These are phyloP conservation scores for Ifrita kowaldi DNA, from an alignment of 2,113 vertebrate species.

Conservation along the genomic window DNA sequence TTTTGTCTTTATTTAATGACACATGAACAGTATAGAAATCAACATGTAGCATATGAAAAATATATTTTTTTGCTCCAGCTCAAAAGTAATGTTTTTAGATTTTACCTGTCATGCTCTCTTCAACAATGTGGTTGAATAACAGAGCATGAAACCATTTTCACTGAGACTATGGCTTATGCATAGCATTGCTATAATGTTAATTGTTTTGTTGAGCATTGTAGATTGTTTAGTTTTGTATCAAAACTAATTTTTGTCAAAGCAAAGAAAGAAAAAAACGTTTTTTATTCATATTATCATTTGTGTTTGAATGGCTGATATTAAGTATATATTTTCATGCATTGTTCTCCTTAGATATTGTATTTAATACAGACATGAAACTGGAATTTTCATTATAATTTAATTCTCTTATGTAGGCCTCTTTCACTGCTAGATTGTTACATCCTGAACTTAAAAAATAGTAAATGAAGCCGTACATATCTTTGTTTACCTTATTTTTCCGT, in stretches of 20 bases:
- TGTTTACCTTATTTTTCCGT: slow-evolving; percentile 19
- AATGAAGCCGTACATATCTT: not conserved
- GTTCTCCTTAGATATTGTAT: not conserved
- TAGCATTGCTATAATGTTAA: not conserved
- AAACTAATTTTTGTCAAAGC: not conserved
- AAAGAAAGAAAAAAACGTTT: not conserved
- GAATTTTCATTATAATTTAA: not conserved
- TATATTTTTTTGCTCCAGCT: not conserved
- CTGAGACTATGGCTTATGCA: not conserved
- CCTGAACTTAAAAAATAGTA: not conserved
- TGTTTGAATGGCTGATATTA: not conserved
- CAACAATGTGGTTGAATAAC: not conserved
- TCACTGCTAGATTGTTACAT: not conserved
- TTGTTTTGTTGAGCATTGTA: not conserved
- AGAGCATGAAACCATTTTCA: not conserved
- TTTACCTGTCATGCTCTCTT: not conserved
- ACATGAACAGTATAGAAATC: not conserved
- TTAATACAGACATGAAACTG: not conserved
- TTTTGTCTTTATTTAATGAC: not conserved
- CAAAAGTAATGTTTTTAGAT: not conserved
- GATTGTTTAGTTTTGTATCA: not conserved
- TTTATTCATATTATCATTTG: not conserved
- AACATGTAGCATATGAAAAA: not conserved
- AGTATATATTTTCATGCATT: not conserved
- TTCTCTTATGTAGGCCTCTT: not conserved